A percentile compares a stretch with the other conserved stretches of the same genome.
These are phyloP conservation scores for Yponomeuta malinellus DNA, from an alignment of 2,888 invertebrate genomes.

Conservation along the genomic window DNA sequence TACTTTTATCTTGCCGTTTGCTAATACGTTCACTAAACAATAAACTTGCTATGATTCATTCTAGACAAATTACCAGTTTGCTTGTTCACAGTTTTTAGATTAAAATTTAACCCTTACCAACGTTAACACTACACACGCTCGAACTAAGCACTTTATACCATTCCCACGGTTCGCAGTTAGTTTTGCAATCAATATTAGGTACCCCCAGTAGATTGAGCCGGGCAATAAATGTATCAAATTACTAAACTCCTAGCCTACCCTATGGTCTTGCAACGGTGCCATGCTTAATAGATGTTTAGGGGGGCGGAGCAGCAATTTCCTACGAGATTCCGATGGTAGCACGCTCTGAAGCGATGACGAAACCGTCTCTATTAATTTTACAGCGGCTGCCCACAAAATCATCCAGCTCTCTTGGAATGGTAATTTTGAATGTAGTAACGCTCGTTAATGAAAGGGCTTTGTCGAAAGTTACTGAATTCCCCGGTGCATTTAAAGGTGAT, in stretches of 20 bases:
- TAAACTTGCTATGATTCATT: not conserved
- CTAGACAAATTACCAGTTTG: not conserved
- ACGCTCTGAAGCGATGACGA: slow-evolving; percentile 48
- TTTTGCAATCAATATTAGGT: slow-evolving; percentile 18
- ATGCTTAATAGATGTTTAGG: slow-evolving; percentile 32
- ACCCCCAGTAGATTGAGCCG: slow-evolving; percentile 17
- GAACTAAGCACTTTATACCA: not conserved
- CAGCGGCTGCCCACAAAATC: slow-evolving; percentile 45
- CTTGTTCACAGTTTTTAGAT: not conserved
- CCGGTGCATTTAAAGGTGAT: slow-evolving; percentile 8
- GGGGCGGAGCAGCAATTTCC: slow-evolving; percentile 37
- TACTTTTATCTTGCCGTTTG: too few relatives aligned
- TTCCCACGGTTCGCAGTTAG: slow-evolving; percentile 7
- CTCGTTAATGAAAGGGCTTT: slow-evolving; percentile 14
- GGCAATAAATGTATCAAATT: slow-evolving; percentile 35
- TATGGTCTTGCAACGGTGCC: slow-evolving; percentile 31
- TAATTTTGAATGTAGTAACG: slow-evolving; percentile 21
- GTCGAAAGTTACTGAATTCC: not conserved
- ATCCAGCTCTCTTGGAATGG: slow-evolving; percentile 26
- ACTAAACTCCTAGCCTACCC: slow-evolving; percentile 29
- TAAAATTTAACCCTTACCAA: not conserved
- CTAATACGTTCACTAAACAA: too few relatives aligned
- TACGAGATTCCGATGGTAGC: slow-evolving; percentile 38
- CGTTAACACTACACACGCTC: not conserved
- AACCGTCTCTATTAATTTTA: slow-evolving; percentile 55